Evolutionary conservation across 1,140 invertebrate genomes (phyloP).

Genomic region (Heterodera carotae): DNA sequence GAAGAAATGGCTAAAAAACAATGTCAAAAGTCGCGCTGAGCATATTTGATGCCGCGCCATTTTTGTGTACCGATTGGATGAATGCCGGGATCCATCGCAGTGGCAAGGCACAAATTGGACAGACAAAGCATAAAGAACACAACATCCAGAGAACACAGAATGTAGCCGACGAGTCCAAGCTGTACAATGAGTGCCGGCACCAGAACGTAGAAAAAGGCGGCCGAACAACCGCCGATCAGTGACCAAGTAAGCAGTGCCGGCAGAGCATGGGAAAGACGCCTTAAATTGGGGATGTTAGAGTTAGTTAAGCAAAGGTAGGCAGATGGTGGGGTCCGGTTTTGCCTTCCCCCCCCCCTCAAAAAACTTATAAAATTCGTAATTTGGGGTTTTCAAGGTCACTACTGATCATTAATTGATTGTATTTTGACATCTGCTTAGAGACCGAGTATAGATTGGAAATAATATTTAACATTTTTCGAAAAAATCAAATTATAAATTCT

Average conservation of each 20-base stretch:
- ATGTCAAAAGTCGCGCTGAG: conserved; percentile 32
- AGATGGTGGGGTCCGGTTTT: too few relatives aligned
- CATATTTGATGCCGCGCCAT: too few relatives aligned
- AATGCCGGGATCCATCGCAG: conserved; percentile 98
- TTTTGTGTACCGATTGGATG: conserved; percentile 84
- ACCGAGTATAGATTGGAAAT: too few relatives aligned
- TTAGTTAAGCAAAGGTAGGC: too few relatives aligned
- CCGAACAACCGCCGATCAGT: conserved; percentile 83
- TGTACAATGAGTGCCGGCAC: conserved; percentile 38
- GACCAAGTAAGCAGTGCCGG: conserved; percentile 94
- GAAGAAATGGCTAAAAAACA: conserved; percentile 53
- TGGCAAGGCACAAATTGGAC: conserved; percentile 95
- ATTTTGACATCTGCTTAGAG: too few relatives aligned
- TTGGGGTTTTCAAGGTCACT: too few relatives aligned
- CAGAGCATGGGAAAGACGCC: conserved; percentile 50
- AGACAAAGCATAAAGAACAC: conserved; percentile 93
- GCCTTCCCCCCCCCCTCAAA: too few relatives aligned
- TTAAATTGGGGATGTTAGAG: not conserved
- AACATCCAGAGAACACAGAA: conserved; percentile 87
- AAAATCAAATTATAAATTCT: too few relatives aligned
- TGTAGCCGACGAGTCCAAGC: conserved; percentile 69
- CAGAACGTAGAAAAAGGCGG: conserved; percentile 90
- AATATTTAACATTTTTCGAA: too few relatives aligned
- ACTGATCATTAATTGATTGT: too few relatives aligned
- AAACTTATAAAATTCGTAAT: too few relatives aligned